These are phyloP conservation scores for Mus minutoides DNA, from an alignment of 2,797 vertebrate species.

Conservation along the genomic window DNA sequence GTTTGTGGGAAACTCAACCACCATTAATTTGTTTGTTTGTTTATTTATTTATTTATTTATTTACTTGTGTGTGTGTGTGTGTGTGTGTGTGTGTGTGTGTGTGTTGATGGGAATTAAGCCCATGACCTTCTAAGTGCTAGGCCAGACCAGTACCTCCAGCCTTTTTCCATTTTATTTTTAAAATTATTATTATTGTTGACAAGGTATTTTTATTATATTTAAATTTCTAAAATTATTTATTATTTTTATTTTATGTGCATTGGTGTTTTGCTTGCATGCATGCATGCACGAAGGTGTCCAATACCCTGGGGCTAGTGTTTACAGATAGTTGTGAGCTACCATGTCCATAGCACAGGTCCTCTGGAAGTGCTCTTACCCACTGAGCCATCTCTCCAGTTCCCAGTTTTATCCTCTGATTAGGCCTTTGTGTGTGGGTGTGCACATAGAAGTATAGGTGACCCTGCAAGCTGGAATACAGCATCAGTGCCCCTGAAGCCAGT, in stretches of 20 bases:
- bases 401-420: background rate
- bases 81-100: background rate
- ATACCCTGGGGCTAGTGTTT: background rate
- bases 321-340: background rate
- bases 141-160: background rate
- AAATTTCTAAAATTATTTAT: background rate
- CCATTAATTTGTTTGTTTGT: background rate
- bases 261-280: background rate
- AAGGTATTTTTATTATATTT: background rate
- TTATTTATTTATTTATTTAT: background rate
- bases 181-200: background rate
- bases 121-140: background rate
- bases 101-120: background rate
- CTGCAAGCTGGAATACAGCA: background rate
- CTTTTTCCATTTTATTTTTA: background rate
- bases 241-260: background rate
- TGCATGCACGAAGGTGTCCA: background rate
- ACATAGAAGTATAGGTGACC: background rate
- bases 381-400: background rate
- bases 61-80: background rate
- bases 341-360: too few relatives aligned
- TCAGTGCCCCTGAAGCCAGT: too few relatives aligned
- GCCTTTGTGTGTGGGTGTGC: background rate
- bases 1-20: background rate
- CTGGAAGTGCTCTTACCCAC: background rate